Evolutionary conservation across 2,113 vertebrate genomes (phyloP).

Genomic region (Rattus rattus): DNA sequence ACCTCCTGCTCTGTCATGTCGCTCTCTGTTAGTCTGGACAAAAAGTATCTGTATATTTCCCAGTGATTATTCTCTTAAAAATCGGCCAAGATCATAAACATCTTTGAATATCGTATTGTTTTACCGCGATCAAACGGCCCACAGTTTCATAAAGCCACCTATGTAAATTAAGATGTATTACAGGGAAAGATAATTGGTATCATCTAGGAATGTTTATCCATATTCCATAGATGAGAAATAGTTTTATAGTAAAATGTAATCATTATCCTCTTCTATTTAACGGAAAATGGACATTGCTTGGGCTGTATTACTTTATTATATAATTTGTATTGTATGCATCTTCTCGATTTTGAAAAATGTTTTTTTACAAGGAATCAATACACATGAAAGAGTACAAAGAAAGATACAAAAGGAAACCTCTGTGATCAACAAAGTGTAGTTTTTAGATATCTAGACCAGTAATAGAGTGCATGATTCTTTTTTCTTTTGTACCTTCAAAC

Average conservation of each 20-base stretch:
- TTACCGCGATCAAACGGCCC: background rate
- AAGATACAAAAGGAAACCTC: background rate
- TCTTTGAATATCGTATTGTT: background rate
- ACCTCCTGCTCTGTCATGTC: background rate
- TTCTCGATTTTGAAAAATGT: conserved; percentile 30
- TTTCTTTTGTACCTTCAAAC: background rate
- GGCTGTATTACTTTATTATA: background rate
- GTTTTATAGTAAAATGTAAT: conserved; percentile 39
- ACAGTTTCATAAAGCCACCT: background rate
- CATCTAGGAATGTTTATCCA: conserved; percentile 59
- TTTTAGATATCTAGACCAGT: background rate
- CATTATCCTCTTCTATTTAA: conserved; percentile 26
- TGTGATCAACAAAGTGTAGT: background rate
- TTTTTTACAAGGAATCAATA: background rate
- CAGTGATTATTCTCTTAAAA: conserved; percentile 51
- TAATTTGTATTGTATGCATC: background rate
- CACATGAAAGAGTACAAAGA: background rate
- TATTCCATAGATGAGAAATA: conserved; percentile 54
- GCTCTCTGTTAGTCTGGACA: conserved; percentile 3
- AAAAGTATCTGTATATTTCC: conserved; percentile 37
- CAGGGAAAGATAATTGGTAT: conserved; percentile 54
- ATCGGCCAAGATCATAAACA: conserved; percentile 12
- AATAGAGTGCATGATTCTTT: background rate
- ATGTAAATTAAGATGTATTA: conserved; percentile 44
- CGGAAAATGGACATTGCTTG: background rate